Evolutionary conservation across 2,113 vertebrate species (phyloP).

Genomic region (Lethenteron reissneri): DNA sequence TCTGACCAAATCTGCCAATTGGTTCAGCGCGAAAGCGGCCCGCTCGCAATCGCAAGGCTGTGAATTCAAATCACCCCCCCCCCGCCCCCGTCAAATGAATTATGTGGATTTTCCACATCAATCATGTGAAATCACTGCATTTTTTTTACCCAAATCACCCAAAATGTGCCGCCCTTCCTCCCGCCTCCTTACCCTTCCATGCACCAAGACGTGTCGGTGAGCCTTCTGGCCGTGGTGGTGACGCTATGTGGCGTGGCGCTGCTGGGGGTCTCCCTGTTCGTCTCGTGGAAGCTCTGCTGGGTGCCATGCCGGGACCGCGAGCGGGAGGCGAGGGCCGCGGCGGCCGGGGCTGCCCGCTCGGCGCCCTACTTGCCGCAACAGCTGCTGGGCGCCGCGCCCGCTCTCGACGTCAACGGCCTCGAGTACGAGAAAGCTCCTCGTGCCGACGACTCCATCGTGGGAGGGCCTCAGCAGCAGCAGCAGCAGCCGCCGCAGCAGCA

Average conservation of each 20-base stretch:
- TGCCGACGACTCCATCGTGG: background rate
- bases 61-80: too few relatives aligned
- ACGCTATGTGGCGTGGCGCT: constrained; percentile 86
- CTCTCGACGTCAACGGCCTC: constrained; percentile 2
- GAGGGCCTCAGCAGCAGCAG: too few relatives aligned
- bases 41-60: too few relatives aligned
- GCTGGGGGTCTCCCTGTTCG: constrained; percentile 86
- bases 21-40: too few relatives aligned
- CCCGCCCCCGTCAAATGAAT: too few relatives aligned
- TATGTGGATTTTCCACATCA: too few relatives aligned
- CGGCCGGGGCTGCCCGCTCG: background rate
- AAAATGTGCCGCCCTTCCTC: too few relatives aligned
- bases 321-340: background rate
- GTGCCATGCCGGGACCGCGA: constrained; percentile 82
- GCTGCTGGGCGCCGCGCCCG: constrained; percentile 1
- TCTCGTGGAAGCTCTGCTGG: constrained; percentile 98
- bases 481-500: too few relatives aligned
- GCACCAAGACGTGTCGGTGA: constrained; percentile 72
- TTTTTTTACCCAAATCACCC: too few relatives aligned
- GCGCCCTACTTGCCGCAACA: background rate
- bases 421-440: constrained; percentile 3
- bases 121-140: too few relatives aligned
- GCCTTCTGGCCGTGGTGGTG: constrained; percentile 75
- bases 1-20: too few relatives aligned
- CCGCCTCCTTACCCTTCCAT: background rate